phyloP scores from a whole-genome alignment of 2,888 invertebrate genomes.

The Ypsolopha scabrella region DNA sequence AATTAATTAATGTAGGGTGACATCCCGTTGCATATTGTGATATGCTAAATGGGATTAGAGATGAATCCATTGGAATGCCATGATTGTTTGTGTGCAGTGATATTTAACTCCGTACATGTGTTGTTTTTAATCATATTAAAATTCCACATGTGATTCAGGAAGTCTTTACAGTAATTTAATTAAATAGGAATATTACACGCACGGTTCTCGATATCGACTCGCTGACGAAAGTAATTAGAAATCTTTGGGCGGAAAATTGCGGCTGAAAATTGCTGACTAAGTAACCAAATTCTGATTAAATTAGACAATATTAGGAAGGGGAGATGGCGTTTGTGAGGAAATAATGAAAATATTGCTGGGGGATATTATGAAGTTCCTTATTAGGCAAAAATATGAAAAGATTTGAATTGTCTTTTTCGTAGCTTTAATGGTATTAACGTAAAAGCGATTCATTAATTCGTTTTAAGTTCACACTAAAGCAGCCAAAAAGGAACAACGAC shows the following conservation, averaged over 20 bases:
- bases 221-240: constrained; percentile 30
- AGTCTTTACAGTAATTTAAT: neutral
- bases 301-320: constrained; percentile 58
- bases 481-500: too few species aligned
- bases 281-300: constrained; percentile 59
- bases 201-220: neutral
- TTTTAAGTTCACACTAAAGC: too few species aligned
- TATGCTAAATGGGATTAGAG: constrained; percentile 32
- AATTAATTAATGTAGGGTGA: constrained; percentile 57
- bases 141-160: neutral
- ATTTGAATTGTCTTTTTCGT: too few species aligned
- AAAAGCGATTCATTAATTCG: too few species aligned
- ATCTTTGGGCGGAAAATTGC: constrained; percentile 45
- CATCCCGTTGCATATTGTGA: constrained; percentile 53
- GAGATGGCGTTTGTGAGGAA: constrained; percentile 40
- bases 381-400: constrained; percentile 14
- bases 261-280: constrained; percentile 34
- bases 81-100: neutral
- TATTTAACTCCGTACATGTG: neutral
- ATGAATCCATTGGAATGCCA: neutral
- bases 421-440: too few species aligned
- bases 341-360: constrained; percentile 57
- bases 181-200: neutral
- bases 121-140: neutral
- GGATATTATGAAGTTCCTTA: constrained; percentile 29